Conservation (phyloP, 2,888 invertebrate species). For the Unio delphinus region DNA sequence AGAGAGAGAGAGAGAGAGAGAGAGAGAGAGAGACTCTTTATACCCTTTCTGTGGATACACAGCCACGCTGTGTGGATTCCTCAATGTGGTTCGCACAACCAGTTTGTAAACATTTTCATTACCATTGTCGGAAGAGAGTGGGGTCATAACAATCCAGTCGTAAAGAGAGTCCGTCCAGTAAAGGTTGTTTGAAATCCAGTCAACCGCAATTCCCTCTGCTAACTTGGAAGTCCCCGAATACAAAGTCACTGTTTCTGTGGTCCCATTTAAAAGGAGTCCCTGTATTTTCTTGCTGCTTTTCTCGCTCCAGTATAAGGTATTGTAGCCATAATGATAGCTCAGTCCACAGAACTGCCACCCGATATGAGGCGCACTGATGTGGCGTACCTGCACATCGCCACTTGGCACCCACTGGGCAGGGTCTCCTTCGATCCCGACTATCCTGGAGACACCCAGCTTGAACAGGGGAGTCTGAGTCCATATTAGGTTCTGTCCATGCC, state of each 20-base stretch:
- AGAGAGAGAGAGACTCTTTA: slow-evolving; percentile 5
- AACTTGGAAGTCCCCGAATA: slow-evolving; percentile 61
- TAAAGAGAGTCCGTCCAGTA: slow-evolving; percentile 67
- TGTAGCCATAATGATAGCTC: slow-evolving; percentile 50
- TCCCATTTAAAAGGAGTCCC: slow-evolving; percentile 51
- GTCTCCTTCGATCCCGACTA: slow-evolving; percentile 64
- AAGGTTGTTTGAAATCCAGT: slow-evolving; percentile 65
- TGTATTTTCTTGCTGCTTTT: slow-evolving; percentile 60
- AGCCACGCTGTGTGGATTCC: slow-evolving; percentile 62
- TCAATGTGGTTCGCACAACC: slow-evolving; percentile 46
- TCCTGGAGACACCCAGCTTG: slow-evolving; percentile 49
- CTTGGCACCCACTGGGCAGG: slow-evolving; percentile 60
- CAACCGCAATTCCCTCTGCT: slow-evolving; percentile 62
- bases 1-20: too few relatives aligned
- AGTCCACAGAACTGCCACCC: slow-evolving; percentile 65
- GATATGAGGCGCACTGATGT: slow-evolving; percentile 62
- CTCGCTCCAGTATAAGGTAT: slow-evolving; percentile 63
- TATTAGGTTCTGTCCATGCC: slow-evolving; percentile 60
- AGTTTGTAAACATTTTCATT: slow-evolving; percentile 31
- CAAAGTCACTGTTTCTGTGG: slow-evolving; percentile 53
- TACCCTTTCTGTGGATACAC: slow-evolving; percentile 66
- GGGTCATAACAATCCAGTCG: slow-evolving; percentile 65
- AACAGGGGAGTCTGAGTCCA: slow-evolving; percentile 61
- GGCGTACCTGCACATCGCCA: slow-evolving; percentile 52
- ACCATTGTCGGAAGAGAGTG: slow-evolving; percentile 21